phyloP scores from a whole-genome alignment of 2,797 vertebrate genomes.

The Liasis olivaceus region DNA sequence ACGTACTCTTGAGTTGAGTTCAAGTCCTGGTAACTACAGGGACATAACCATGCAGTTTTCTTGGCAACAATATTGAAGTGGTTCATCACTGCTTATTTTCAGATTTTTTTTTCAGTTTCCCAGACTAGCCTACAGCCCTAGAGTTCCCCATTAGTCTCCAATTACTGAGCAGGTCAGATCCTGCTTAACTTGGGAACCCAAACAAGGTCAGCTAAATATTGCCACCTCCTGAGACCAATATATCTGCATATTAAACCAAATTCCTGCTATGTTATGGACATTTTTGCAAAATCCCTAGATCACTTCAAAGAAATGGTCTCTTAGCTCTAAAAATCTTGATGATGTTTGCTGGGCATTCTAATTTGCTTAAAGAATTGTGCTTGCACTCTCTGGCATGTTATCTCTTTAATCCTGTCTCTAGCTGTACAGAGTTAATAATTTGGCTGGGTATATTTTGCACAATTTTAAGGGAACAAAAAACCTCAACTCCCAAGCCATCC shows the following conservation, averaged over 20 bases:
- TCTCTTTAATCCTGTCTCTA: not conserved
- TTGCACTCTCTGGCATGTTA: not conserved
- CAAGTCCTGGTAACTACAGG: not conserved
- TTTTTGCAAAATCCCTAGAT: not conserved
- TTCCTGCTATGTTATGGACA: not conserved
- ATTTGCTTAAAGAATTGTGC: not conserved
- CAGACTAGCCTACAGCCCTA: not conserved
- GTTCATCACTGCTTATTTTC: not conserved
- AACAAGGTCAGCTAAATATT: not conserved
- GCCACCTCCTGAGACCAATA: not conserved
- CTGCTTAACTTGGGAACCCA: not conserved
- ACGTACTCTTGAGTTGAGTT: not conserved
- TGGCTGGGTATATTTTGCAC: not conserved
- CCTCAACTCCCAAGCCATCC: not conserved
- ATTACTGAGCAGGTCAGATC: not conserved
- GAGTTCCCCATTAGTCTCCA: not conserved
- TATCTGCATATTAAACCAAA: not conserved
- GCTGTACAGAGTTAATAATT: not conserved
- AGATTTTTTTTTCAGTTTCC: not conserved
- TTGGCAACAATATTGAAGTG: not conserved
- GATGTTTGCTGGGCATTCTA: not conserved
- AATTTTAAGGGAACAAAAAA: not conserved
- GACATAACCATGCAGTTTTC: not conserved
- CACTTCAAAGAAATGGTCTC: not conserved
- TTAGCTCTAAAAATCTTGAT: not conserved